Percentiles rank a stretch among this genome's conserved stretches.
Conservation (phyloP, 2,888 invertebrate genomes). For the Melanargia galathea region DNA sequence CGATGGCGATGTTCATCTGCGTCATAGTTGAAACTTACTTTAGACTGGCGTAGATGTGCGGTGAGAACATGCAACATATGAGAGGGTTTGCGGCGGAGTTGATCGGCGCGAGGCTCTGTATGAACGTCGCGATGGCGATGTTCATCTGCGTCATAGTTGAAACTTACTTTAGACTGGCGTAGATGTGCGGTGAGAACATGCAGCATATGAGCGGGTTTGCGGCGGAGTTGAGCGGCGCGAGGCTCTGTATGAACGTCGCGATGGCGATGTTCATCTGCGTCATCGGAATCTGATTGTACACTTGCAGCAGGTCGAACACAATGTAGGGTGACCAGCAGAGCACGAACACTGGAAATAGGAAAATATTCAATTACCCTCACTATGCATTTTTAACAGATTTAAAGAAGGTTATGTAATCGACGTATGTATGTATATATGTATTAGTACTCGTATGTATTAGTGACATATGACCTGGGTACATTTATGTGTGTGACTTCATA, state of each 20-base stretch:
- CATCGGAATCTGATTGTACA: constrained; percentile 89
- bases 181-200: constrained; percentile 95
- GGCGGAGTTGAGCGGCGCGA: constrained; percentile 95
- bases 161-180: constrained; percentile 89
- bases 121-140: constrained; percentile 92
- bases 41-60: constrained; percentile 91
- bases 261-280: constrained; percentile 91
- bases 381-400: no score
- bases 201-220: constrained; percentile 98
- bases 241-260: constrained; percentile 94
- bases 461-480: no score
- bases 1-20: constrained; percentile 90
- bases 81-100: constrained; percentile 97
- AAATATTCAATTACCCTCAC: not conserved
- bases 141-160: constrained; percentile 84
- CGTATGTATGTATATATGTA: no score
- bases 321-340: constrained; percentile 98
- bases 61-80: constrained; percentile 96
- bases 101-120: constrained; percentile 94
- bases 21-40: constrained; percentile 85
- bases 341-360: constrained; percentile 88
- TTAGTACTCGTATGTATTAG: no score
- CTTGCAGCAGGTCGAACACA: constrained; percentile 94
- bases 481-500: no score
- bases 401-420: no score